Conservation (phyloP, 2,113 vertebrate species). For the Myrmecophaga tridactyla region DNA sequence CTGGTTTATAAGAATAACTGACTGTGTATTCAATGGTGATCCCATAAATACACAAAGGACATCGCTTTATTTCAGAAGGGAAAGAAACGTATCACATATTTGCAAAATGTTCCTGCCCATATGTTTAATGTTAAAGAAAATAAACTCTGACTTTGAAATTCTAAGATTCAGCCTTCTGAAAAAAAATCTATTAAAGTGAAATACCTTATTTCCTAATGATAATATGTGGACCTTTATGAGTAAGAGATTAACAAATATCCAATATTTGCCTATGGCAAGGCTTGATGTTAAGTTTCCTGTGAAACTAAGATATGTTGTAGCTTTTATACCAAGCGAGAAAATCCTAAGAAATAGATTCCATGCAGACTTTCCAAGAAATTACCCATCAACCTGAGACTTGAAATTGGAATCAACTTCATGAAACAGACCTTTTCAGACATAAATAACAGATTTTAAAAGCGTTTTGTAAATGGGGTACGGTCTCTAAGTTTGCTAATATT, state of each 20-base stretch:
- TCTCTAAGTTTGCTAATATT: neutral
- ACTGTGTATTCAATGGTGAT: neutral
- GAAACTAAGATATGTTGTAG: neutral
- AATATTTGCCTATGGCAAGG: neutral
- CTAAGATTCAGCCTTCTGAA: neutral
- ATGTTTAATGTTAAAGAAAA: slow-evolving; percentile 25
- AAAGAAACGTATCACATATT: neutral
- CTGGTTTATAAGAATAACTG: neutral
- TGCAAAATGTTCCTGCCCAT: neutral
- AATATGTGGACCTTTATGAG: neutral
- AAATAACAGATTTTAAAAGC: neutral
- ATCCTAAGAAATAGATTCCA: neutral
- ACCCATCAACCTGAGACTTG: neutral
- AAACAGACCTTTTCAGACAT: neutral
- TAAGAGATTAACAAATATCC: neutral
- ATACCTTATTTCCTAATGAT: neutral
- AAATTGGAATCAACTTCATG: neutral
- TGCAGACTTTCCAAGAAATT: slow-evolving; percentile 13
- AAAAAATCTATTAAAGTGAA: neutral
- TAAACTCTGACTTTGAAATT: neutral
- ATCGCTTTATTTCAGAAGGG: neutral
- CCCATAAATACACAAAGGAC: neutral
- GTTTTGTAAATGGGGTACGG: neutral
- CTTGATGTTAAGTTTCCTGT: neutral
- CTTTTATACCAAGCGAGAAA: neutral